Conservation (phyloP, 2,888 invertebrate genomes). For the Chydorus sphaericus region DNA sequence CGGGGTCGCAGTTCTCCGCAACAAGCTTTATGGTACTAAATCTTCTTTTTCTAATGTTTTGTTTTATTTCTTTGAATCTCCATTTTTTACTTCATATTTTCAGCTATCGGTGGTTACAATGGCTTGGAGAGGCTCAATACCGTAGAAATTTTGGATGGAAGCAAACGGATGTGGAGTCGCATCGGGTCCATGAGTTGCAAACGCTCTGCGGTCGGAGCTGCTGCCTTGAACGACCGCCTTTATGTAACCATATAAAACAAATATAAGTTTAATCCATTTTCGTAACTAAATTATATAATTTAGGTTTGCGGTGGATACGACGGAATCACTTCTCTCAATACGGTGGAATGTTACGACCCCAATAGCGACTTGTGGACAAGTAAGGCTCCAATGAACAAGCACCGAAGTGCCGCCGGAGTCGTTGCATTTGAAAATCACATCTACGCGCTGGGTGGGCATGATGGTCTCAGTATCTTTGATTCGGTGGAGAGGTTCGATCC, state of each 20-base stretch:
- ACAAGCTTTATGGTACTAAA: constrained; percentile 49
- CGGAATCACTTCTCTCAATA: constrained; percentile 64
- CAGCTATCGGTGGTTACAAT: constrained; percentile 57
- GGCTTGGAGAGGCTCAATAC: constrained; percentile 65
- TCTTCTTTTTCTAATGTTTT: background rate
- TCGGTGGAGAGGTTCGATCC: constrained; percentile 58
- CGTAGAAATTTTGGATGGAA: constrained; percentile 69
- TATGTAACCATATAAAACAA: constrained; percentile 32
- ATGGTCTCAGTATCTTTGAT: constrained; percentile 73
- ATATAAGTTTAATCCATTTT: background rate
- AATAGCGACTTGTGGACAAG: constrained; percentile 56
- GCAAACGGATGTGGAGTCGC: constrained; percentile 53
- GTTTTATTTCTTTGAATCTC: background rate
- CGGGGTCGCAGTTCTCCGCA: constrained; percentile 67
- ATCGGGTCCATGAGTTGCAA: constrained; percentile 67
- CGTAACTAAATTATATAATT: background rate
- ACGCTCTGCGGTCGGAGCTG: constrained; percentile 65
- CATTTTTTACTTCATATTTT: constrained; percentile 19
- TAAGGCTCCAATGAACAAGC: constrained; percentile 54
- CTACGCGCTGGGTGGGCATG: constrained; percentile 73
- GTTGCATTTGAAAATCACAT: constrained; percentile 54
- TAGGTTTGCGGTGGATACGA: constrained; percentile 68
- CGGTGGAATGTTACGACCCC: constrained; percentile 67
- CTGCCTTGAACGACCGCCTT: constrained; percentile 58
- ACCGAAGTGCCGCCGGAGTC: constrained; percentile 55